Base-by-base conservation (phyloP, 2,797 vertebrate species). In the Furcifer pardalis region DNA sequence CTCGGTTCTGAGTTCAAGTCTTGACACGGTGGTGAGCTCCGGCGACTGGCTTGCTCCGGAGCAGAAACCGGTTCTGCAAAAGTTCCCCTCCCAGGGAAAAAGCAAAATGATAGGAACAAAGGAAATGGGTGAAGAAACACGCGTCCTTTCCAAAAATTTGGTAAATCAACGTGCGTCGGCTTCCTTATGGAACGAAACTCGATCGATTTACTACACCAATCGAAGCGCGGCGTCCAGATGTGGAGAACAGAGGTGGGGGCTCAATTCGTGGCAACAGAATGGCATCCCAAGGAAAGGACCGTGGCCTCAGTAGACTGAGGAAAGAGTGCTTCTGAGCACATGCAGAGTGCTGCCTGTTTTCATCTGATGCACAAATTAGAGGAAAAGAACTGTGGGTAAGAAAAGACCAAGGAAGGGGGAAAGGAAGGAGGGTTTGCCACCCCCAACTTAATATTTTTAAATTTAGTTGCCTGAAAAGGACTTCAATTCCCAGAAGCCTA, bases 271-370 rank as follows among this genome's bases (percentile, higher is more conserved):
- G 2, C 25, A 25, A 13, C 32, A 5, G 13, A 2, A 5, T 8
- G 32, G 15, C 7, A 1, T 19, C 0, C 4, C 7, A 63, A 65
- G 5, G 10, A 2, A 10, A n/a, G 68, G 10, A 12, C n/a, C 9
- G 15, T n/a, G 1, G n/a, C 21, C 72, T 46, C 4, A 4, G 68
- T 30, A n/a, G 27, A 30, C 5, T 15, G 5, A 10, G 27, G 1
- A 42, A 56, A 80, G 35, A 23, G 71, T 8, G 32, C 32, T 23
- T 56, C 62, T 75, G 71, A 75, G 19, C 78, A 35, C 59, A 8
- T 1, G 2, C 30, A 79, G 69, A 59, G 30, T 7, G 46, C 46
- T 21, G 40, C 69, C 44, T 65, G 44, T 32, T 17, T 10, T 7
- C 30, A 37, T 7, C 40, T 6, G 46, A 15, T 27, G 30, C 40